phyloP scores from a whole-genome alignment of 1,140 invertebrate species.

The Ceratina australensis region DNA sequence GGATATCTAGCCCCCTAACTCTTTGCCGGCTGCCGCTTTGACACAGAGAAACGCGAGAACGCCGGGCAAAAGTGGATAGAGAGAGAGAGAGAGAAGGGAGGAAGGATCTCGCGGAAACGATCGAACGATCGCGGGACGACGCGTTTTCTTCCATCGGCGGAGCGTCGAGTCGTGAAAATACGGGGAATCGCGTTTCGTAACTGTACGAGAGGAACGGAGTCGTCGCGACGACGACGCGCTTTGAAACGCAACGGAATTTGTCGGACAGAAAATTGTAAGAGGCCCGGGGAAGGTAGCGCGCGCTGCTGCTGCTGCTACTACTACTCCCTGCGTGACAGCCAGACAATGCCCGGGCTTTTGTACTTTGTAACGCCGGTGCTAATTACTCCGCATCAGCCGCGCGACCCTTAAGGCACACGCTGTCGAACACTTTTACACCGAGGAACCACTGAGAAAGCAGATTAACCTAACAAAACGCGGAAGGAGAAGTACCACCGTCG shows the following conservation, averaged over 20 bases:
- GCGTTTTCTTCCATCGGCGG: neutral
- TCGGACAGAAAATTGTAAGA: constrained; percentile 63
- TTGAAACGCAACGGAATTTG: constrained; percentile 69
- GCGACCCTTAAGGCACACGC: constrained; percentile 55
- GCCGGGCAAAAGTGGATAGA: constrained; percentile 9
- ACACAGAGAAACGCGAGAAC: constrained; percentile 20
- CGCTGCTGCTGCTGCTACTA: no score
- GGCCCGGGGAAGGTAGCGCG: neutral
- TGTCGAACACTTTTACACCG: constrained; percentile 61
- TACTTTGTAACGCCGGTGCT: constrained; percentile 68
- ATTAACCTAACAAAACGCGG: constrained; percentile 39
- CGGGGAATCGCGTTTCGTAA: neutral
- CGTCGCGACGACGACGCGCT: constrained; percentile 1
- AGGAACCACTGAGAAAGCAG: constrained; percentile 50
- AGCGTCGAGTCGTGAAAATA: neutral
- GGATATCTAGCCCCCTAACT: constrained; percentile 35
- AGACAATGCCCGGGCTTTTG: constrained; percentile 69
- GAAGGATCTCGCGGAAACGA: constrained; percentile 32
- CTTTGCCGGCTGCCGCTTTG: constrained; percentile 40
- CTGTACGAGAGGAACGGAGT: neutral
- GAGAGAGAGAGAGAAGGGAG: neutral
- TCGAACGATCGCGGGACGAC: constrained; percentile 22
- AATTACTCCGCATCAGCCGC: constrained; percentile 68
- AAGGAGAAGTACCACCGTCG: neutral
- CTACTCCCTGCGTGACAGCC: constrained; percentile 18